Conservation (phyloP, 2,888 invertebrate species). For the Halocaridina rubra region DNA sequence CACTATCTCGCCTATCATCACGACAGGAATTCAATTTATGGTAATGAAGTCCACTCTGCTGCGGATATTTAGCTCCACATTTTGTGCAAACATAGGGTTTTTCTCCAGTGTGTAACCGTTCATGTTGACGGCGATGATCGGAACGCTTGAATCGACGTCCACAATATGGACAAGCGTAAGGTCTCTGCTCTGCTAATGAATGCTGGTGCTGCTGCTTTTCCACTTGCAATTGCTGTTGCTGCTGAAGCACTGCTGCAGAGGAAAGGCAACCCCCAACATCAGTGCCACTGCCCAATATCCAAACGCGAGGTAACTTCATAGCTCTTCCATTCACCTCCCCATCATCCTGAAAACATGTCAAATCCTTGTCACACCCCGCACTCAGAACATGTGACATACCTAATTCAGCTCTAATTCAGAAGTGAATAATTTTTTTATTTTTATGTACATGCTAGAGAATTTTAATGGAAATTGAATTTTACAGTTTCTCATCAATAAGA, state of each 20-base stretch:
- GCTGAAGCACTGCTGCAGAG: conserved; percentile 26
- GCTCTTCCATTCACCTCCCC: conserved; percentile 42
- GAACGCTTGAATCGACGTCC: conserved; percentile 61
- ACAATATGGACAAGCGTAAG: conserved; percentile 59
- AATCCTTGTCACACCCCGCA: conserved; percentile 51
- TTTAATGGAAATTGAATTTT: no score
- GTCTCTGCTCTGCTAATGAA: conserved; percentile 44
- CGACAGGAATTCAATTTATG: conserved; percentile 50
- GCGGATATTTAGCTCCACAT: conserved; percentile 63
- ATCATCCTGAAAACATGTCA: conserved; percentile 50
- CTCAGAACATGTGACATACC: no score
- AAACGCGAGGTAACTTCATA: conserved; percentile 37
- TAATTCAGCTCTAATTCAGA: no score
- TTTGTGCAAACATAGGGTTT: conserved; percentile 62
- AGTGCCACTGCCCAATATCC: conserved; percentile 35
- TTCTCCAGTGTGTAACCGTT: conserved; percentile 64
- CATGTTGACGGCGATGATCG: conserved; percentile 60
- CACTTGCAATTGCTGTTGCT: conserved; percentile 18
- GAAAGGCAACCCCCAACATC: not conserved
- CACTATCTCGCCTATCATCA: conserved; percentile 19
- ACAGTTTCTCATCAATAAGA: no score
- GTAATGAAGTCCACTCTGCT: conserved; percentile 58
- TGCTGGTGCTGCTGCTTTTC: conserved; percentile 40
- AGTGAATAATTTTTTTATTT: no score
- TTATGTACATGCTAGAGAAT: no score